Evolutionary conservation across 2,888 invertebrate species (phyloP), one percentile per base, ranked within the genome.

Genomic region (Pollenia labialis): DNA sequence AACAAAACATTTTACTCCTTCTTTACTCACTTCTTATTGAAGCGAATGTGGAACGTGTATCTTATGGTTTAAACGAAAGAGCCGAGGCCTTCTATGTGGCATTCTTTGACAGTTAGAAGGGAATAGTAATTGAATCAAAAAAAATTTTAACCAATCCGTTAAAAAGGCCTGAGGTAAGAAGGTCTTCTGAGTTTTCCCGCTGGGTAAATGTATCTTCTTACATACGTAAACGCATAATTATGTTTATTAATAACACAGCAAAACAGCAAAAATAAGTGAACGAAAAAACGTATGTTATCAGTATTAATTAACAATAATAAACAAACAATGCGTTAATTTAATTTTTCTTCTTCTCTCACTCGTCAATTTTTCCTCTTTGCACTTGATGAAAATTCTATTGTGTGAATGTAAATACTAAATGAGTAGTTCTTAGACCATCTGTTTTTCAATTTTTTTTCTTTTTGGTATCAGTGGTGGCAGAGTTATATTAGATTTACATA

Each of bases 251-350:
- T 76, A 76, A 76, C 46, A 75, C 16, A 42, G 42, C 18, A 56
- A 56, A 56, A 23, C 23, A 52, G 4, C 11, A 54, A 54, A 9
- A 54, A 23, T 54, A 0, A 10, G 54, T 11, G 11, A 32, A 40
- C 42, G 9, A 56, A 40, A 60, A 64, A 11, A 66, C 46, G 46
- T 56, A 48, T 76, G 50, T 32, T 32, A 52, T 54, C 44, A 23
- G 44, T 32, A 77, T 77, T 77, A 77, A 58, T 77, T 68, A 77
- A 66, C 10, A 77, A 44, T 42, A 56, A 77, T 44, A 76, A 76
- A 54, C 44, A 56, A 66, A 40, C 46, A 18, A 12, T 46, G 64
- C 46, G 64, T 66, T 66, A 66, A 66, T 66, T 64, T 7, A 9
- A 42, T 62, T n/a, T 62, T 1, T 44, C 12, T 42, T 16, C 23